Evolutionary conservation across 1,140 invertebrate genomes (phyloP), one percentile per base, ranked within the genome.

Genomic region (Drosophila sproati): DNA sequence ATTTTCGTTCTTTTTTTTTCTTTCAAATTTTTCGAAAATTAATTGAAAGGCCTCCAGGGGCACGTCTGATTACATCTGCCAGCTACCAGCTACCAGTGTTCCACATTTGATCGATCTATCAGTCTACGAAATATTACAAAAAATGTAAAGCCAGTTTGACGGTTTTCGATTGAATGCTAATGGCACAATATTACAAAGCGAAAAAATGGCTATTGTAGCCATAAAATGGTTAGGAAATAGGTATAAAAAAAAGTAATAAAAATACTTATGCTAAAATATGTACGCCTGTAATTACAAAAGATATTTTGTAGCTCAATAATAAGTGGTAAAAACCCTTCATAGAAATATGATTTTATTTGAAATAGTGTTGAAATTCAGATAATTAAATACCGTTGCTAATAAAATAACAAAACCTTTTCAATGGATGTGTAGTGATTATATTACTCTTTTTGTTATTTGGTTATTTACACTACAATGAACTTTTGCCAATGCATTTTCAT

Each of bases 81-180:
- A 90, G 85, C 85, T 89, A 89, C 85, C 72, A 78, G 85, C 85
- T 89, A 89, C 85, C 72, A 78, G 85, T 89, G 83, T 89, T 89
- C 81, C 81, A 66, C 86, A 71, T 86, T 82, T 89, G 86, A 89
- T 89, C 61, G 81, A 90, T 89, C 75, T 74, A 85, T 90, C 37
- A 59, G 5, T 8, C 10, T 12, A 28, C 7, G n/a, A 66, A 64
- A 8, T 41, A 37, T 48, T 39, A 29, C 8, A 41, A 32, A 34
- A 54, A 20, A 28, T 43, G 10, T 3, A 20, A 20, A 20, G 20
- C 20, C 20, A 20, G 20, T 20, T 20, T 20, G 20, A 20, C 20
- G 20, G 20, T 20, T 20, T 20, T 20, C 20, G 20, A 20, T 43
- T 43, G 3, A n/a, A 43, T n/a, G 39, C 39, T 43, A n/a, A n/a